These are phyloP conservation scores for Vanessa tameamea DNA, from an alignment of 1,140 invertebrate genomes.

Conservation along the genomic window DNA sequence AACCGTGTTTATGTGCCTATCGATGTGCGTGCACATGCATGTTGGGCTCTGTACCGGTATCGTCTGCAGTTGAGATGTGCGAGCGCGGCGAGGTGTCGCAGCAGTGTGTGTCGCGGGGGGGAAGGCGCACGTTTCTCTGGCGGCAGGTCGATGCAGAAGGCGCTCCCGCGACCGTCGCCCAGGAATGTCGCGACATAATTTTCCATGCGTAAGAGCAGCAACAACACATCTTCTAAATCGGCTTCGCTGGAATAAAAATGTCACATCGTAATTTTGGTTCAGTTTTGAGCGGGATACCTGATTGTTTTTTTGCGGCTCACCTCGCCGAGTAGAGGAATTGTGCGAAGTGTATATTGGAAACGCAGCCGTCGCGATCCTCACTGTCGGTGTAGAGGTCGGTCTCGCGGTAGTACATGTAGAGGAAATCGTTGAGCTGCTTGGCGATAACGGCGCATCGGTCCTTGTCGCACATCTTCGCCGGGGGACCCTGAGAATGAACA, in stretches of 20 bases:
- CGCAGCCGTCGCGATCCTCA: constrained; percentile 80
- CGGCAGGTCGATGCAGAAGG: constrained; percentile 73
- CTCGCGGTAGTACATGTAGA: constrained; percentile 93
- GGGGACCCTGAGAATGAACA: constrained; percentile 82
- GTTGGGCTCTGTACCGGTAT: constrained; percentile 45
- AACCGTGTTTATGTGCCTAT: background rate
- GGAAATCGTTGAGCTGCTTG: constrained; percentile 95
- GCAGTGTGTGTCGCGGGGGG: constrained; percentile 58
- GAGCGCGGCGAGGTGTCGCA: constrained; percentile 62
- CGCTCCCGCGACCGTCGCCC: constrained; percentile 62
- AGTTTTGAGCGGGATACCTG: background rate
- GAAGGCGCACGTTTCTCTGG: constrained; percentile 46
- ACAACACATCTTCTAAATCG: constrained; percentile 72
- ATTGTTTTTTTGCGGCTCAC: constrained; percentile 40
- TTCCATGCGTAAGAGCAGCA: constrained; percentile 65
- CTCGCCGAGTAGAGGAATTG: constrained; percentile 76
- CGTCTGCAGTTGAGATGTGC: constrained; percentile 62
- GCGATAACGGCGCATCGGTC: constrained; percentile 93
- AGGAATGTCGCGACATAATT: constrained; percentile 68
- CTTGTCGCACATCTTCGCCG: constrained; percentile 89
- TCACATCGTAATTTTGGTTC: background rate
- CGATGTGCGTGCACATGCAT: background rate
- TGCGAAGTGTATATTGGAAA: constrained; percentile 73
- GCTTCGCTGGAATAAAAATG: constrained; percentile 57
- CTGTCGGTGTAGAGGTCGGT: constrained; percentile 88